Evolutionary conservation across 1,140 invertebrate genomes (phyloP).

Genomic region (Platyura marginata): DNA sequence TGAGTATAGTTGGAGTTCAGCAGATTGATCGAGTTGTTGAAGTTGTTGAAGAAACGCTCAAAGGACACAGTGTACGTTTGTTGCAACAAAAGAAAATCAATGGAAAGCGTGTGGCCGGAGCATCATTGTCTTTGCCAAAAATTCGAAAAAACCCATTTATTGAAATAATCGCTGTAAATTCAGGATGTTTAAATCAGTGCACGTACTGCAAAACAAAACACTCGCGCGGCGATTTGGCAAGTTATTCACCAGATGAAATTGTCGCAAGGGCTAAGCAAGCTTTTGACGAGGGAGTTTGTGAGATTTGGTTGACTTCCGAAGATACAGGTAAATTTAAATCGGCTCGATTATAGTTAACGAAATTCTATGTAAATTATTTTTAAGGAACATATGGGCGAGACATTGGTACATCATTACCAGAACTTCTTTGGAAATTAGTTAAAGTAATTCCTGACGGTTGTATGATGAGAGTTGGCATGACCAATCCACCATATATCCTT

Average conservation of each 20-base stretch:
- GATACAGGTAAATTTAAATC: constrained; percentile 50
- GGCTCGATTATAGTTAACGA: too few species aligned
- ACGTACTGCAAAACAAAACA: constrained; percentile 99
- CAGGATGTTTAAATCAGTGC: constrained; percentile 94
- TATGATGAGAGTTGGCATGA: constrained; percentile 84
- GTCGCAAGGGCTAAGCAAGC: constrained; percentile 62
- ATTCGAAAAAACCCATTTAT: constrained; percentile 88
- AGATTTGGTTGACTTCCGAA: constrained; percentile 98
- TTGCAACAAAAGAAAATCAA: constrained; percentile 66
- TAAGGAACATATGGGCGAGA: constrained; percentile 83
- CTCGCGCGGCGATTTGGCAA: constrained; percentile 85
- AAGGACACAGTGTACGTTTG: constrained; percentile 48
- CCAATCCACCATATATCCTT: constrained; percentile 95
- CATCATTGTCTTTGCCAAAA: constrained; percentile 76
- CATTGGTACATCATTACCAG: constrained; percentile 73
- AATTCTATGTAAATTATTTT: too few species aligned
- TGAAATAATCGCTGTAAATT: constrained; percentile 96
- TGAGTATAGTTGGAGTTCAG: constrained; percentile 91
- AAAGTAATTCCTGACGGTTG: constrained; percentile 81
- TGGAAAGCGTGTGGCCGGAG: constrained; percentile 72
- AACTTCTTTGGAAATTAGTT: constrained; percentile 71
- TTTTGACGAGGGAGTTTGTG: constrained; percentile 82
- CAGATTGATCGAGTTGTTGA: constrained; percentile 97
- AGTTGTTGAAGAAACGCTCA: constrained; percentile 94
- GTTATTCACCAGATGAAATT: constrained; percentile 76